A percentile compares a stretch with the other conserved stretches of the same genome.
Evolutionary conservation across 2,113 vertebrate species (phyloP).

Genomic region (Pelmatolapia mariae): DNA sequence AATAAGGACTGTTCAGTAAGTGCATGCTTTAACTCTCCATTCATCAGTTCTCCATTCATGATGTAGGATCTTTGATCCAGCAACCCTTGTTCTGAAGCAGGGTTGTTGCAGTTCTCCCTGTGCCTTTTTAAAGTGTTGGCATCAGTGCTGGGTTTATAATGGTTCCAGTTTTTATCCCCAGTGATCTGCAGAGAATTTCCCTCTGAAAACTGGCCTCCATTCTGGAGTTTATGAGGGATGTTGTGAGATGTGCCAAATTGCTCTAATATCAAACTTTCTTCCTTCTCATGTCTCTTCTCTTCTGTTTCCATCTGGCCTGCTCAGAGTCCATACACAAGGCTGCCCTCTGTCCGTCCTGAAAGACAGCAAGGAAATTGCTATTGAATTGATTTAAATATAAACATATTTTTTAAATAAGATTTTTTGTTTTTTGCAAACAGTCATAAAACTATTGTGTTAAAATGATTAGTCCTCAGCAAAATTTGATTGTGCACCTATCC

Average conservation of each 20-base stretch:
- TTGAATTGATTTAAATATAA: background rate
- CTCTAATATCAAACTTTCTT: constrained; percentile 85
- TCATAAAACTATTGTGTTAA: background rate
- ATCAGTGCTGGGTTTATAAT: constrained; percentile 67
- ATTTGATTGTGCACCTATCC: background rate
- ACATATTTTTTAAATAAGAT: background rate
- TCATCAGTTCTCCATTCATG: constrained; percentile 86
- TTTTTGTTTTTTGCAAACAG: background rate
- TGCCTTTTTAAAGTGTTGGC: constrained; percentile 72
- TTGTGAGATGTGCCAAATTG: constrained; percentile 75
- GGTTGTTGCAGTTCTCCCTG: constrained; percentile 70
- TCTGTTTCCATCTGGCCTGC: constrained; percentile 99
- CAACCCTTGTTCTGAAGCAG: constrained; percentile 68
- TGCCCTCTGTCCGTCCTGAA: constrained; percentile 80
- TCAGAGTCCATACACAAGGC: constrained; percentile 93
- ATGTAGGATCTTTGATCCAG: constrained; percentile 71
- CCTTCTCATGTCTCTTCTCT: constrained; percentile 86
- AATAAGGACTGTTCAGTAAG: constrained; percentile 52
- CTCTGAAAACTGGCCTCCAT: constrained; percentile 78
- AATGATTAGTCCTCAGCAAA: background rate
- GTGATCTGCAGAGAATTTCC: constrained; percentile 73
- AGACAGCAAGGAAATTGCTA: constrained; percentile 9
- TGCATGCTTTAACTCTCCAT: constrained; percentile 85
- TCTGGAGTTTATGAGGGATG: constrained; percentile 77
- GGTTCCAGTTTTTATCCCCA: constrained; percentile 75